These are phyloP conservation scores for Probaryconus sp. DNA, from an alignment of 1,140 invertebrate species.

Conservation along the genomic window DNA sequence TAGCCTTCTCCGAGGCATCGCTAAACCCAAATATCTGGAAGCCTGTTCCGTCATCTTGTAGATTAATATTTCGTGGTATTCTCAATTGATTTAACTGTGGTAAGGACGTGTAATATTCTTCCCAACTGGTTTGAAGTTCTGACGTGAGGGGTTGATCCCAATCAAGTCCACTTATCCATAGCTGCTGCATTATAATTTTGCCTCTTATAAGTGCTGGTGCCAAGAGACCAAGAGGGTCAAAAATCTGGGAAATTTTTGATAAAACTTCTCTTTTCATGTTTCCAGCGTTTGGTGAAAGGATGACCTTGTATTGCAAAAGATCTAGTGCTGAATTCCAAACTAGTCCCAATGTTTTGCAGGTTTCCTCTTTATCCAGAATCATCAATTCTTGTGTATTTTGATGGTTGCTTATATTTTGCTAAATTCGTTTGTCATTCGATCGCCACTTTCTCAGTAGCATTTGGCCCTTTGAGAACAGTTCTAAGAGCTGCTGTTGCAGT, in stretches of 20 bases:
- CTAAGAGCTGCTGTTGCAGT: conserved; percentile 2
- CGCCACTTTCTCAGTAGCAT: conserved; percentile 13
- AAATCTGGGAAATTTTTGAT: conserved; percentile 27
- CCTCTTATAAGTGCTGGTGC: conserved; percentile 15
- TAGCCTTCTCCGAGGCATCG: conserved; percentile 25
- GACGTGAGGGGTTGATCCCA: conserved; percentile 15
- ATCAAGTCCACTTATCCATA: conserved; percentile 12
- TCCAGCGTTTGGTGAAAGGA: neutral
- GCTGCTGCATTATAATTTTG: conserved; percentile 16
- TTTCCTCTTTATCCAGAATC: conserved; percentile 10
- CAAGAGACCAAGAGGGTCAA: conserved; percentile 28
- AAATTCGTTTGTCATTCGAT: neutral
- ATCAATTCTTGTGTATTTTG: neutral
- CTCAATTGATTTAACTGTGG: neutral
- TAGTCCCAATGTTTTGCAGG: conserved; percentile 2
- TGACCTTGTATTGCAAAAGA: neutral
- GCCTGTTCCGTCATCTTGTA: neutral
- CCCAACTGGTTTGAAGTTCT: conserved; percentile 6
- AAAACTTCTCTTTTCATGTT: conserved; percentile 11
- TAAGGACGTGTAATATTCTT: conserved; percentile 10
- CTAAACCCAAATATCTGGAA: conserved; percentile 38
- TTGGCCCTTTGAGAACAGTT: neutral
- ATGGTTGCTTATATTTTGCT: neutral
- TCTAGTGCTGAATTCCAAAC: conserved; percentile 1
- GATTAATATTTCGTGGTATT: neutral